A percentile compares a stretch with the other conserved stretches of the same genome.
These are phyloP conservation scores for Phallusia fumigata DNA, from an alignment of 23 tunicate genomes.

Conservation along the genomic window DNA sequence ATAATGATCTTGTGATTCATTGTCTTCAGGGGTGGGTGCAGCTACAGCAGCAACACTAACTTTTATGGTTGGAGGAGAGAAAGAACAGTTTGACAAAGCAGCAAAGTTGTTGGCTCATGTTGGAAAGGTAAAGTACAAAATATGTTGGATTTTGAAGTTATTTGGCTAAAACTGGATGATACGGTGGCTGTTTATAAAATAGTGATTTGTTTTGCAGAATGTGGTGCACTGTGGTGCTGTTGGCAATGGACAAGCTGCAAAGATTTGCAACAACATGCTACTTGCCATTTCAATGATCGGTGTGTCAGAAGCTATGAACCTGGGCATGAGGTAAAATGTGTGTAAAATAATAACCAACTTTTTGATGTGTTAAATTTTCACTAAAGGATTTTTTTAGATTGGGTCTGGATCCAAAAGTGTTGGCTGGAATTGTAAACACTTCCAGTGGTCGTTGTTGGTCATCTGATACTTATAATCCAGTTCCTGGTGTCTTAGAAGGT, in stretches of 20 bases:
- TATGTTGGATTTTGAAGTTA: too few species aligned
- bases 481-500: constrained; percentile 89
- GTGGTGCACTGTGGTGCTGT: constrained; percentile 93
- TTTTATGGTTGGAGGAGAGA: constrained; percentile 96
- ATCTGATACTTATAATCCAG: constrained; percentile 97
- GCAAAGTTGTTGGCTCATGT: constrained; percentile 47
- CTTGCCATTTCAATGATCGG: constrained; percentile 97
- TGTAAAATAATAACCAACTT: too few species aligned
- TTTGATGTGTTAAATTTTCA: too few species aligned
- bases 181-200: not conserved
- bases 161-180: too few species aligned
- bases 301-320: constrained; percentile 86
- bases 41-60: constrained; percentile 93
- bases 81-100: constrained; percentile 63
- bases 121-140: constrained; percentile 49
- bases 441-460: constrained; percentile 99
- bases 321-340: constrained; percentile 58
- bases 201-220: constrained; percentile 33
- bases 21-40: constrained; percentile 75
- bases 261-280: constrained; percentile 95
- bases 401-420: constrained; percentile 86
- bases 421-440: constrained; percentile 80
- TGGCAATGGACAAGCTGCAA: constrained; percentile 98
- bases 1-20: not conserved
- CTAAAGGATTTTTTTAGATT: constrained; percentile 28